Base-by-base conservation (phyloP, 92 coral and sea anemone species). In the Umimayanthus kanabou region DNA sequence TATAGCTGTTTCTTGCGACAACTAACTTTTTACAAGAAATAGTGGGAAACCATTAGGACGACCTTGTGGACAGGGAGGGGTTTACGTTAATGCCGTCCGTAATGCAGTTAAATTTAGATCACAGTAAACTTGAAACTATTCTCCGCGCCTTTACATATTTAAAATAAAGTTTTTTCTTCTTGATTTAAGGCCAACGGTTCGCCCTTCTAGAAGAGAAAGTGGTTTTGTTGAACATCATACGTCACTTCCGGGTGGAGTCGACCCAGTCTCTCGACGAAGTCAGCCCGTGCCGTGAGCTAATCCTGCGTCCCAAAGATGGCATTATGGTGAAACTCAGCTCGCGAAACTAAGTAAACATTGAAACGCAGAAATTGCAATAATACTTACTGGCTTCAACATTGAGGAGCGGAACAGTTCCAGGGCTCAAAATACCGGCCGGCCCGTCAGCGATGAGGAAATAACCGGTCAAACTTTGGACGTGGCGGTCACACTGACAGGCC, bases 181-280 rank as follows among this genome's bases (percentile, higher is more conserved):
- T 9, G 20, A 61, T 74, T 74, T 39, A 28, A 74, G 79, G 79
- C 11, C 79, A 39, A 42, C 79, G 79, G 47, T 74, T 74, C 47
- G 49, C 79, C 40, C 79, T 74, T 39, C 18, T 74, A 40, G 76
- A 71, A 33, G 76, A 71, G 40, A 71, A 71, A 71, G 40, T 71
- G 33, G 76, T 71, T 71, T 30, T 37, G 4, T 6, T 74, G 50
- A 74, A 74, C 25, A 74, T 74, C 45, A 74, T 74, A 39, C 79
- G 50, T 74, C 79, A 74, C 28, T 74, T 74, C 79, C 79, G 79
- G 79, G 79, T 74, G 79, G 43, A 74, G 79, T 74, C 79, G 43
- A 37, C 40, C 39, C 79, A 74, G 40, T 18, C 79, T 18, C 29
- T 74, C n/a, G 79, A 74, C 26, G 79, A 74, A 74, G 79, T 74